Base-by-base conservation (phyloP, 2,113 vertebrate genomes). In the Hemibagrus wyckioides region DNA sequence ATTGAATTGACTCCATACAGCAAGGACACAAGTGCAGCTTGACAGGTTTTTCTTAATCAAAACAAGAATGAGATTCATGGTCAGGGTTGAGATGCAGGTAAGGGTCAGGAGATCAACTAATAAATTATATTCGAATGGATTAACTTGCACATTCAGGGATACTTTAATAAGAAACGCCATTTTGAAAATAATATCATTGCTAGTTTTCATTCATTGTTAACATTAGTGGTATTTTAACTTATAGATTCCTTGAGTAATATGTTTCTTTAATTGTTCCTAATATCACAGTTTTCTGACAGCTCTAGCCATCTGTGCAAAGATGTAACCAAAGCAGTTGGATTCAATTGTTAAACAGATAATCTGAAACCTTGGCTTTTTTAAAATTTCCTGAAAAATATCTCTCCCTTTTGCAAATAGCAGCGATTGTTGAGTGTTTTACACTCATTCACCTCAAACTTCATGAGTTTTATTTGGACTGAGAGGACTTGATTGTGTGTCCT, bases 381-480 rank as follows among this genome's bases (percentile, higher is more conserved):
- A 11, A 11, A 75, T 44, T 41, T 82, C 59, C 36, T 44, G 11
- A 0, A 21, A 88, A 88, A 90, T 89, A 87, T 84, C n/a, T 86
- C 61, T 33, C 76, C 56, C 57, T 76, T 44, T 85, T 87, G 84
- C 28, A 65, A 80, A 90, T 90, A 88, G 83, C 36, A 85, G 88
- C 44, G 75, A 80, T 59, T 57, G 30, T 56, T 80, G 28, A 63
- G 54, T 86, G 87, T 88, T 90, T 90, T 87, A 44, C 82, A 82
- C 44, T 86, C 65, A 48, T 61, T 88, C 61, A 41, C 76, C 48
- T 82, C 84, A 80, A 90, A 84, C 86, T 83, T 80, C 25, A 25
- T 80, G 88, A 85, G 67, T 89, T 89, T 83, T 90, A 61, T 89
- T 90, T 89, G 86, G 75, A 69, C 79, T 90, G 59, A 87, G 80